phyloP scores from a whole-genome alignment of 2,888 invertebrate species.

The Gryllus longicercus region DNA sequence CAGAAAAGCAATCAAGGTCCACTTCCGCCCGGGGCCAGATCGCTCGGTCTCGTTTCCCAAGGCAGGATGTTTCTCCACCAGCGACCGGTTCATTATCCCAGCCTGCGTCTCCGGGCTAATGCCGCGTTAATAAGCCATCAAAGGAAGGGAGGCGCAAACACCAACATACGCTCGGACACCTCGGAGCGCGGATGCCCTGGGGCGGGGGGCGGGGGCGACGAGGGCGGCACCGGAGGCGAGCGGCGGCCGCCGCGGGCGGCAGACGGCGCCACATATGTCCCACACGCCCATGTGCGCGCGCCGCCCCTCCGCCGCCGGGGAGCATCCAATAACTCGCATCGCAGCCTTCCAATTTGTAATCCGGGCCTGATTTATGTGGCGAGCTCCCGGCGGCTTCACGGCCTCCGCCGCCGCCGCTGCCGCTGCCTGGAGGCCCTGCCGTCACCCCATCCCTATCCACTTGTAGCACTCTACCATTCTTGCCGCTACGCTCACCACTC shows the following conservation, averaged over 20 bases:
- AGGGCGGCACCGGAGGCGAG: neutral
- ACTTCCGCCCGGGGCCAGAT: no score
- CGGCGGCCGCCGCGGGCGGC: neutral
- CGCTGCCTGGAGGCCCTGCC: neutral
- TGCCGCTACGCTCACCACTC: no score
- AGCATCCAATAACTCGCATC: conserved; percentile 17
- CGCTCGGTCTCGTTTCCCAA: no score
- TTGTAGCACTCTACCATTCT: neutral
- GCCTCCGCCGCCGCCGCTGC: neutral
- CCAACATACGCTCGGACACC: no score
- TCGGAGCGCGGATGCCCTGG: no score
- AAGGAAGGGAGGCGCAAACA: no score
- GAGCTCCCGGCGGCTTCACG: neutral
- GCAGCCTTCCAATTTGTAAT: conserved; percentile 17
- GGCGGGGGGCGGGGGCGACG: no score
- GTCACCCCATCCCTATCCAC: neutral
- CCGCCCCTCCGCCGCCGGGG: neutral
- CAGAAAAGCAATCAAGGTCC: no score
- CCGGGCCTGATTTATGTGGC: conserved; percentile 5
- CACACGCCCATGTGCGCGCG: neutral
- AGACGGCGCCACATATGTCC: neutral
- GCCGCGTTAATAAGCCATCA: no score
- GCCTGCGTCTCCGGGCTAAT: no score
- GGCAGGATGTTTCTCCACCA: no score
- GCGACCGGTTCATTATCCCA: no score